Conservation (phyloP, 2,888 invertebrate species). For the Gari tellinella region DNA sequence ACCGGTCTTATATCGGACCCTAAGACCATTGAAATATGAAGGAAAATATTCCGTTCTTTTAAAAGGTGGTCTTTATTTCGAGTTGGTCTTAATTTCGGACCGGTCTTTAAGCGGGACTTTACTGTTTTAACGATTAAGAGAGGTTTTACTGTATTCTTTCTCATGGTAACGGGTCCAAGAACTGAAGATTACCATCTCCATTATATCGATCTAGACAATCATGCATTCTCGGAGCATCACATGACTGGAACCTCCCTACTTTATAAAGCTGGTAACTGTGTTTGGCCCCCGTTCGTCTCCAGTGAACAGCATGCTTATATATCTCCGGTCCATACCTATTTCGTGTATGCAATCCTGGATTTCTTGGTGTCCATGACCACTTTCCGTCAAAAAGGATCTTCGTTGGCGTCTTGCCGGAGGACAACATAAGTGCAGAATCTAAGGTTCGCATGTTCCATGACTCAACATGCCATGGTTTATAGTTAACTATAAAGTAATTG, state of each 20-base stretch:
- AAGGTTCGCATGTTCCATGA: slow-evolving; percentile 76
- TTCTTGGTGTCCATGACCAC: slow-evolving; percentile 76
- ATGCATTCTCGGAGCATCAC: slow-evolving; percentile 68
- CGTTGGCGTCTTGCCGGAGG: slow-evolving; percentile 64
- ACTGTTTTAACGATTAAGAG: too few relatives aligned
- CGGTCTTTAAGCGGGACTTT: too few relatives aligned
- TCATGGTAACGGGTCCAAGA: too few relatives aligned
- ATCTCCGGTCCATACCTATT: slow-evolving; percentile 78
- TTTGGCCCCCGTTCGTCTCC: slow-evolving; percentile 66
- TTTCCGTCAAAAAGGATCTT: slow-evolving; percentile 70
- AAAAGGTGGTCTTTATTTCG: too few relatives aligned
- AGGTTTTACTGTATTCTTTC: too few relatives aligned
- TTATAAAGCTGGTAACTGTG: slow-evolving; percentile 73
- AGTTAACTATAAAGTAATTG: too few relatives aligned
- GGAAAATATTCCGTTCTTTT: too few relatives aligned
- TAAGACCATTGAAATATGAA: too few relatives aligned
- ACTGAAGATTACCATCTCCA: slow-evolving; percentile 80
- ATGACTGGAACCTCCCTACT: slow-evolving; percentile 68
- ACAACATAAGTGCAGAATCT: slow-evolving; percentile 62
- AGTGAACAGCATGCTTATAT: slow-evolving; percentile 77
- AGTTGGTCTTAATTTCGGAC: too few relatives aligned
- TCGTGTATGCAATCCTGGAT: slow-evolving; percentile 78
- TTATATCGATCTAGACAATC: slow-evolving; percentile 78
- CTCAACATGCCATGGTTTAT: slow-evolving; percentile 75
- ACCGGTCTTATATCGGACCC: too few relatives aligned